Evolutionary conservation across 1,140 invertebrate genomes (phyloP).

Genomic region (Nasonia longicornis): DNA sequence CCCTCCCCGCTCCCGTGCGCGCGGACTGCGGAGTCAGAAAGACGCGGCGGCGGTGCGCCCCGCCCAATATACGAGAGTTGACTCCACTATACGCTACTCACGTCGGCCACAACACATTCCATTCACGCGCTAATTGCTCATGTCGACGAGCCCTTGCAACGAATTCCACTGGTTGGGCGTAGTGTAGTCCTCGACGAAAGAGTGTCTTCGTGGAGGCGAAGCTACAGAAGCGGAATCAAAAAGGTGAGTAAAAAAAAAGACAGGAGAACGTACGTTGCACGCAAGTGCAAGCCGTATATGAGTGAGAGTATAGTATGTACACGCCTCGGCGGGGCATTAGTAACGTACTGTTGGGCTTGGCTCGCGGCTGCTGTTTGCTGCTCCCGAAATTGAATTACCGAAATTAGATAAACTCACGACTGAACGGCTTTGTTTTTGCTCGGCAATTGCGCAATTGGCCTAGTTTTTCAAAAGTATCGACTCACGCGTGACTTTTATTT

Average conservation of each 20-base stretch:
- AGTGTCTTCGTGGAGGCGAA: background rate
- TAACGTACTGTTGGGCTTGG: conserved; percentile 14
- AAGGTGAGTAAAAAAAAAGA: background rate
- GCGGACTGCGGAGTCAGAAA: background rate
- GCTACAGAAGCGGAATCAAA: background rate
- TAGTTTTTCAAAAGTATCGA: background rate
- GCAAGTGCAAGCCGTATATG: background rate
- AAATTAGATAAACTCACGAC: conserved; percentile 16
- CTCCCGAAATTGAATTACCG: conserved; percentile 20
- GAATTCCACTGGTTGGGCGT: background rate
- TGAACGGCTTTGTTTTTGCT: background rate
- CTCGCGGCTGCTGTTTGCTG: background rate
- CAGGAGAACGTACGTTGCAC: background rate
- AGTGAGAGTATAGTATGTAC: background rate
- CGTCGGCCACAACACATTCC: conserved; percentile 30
- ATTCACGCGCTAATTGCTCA: conserved; percentile 20
- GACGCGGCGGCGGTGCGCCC: conserved; percentile 51
- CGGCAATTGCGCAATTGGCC: background rate
- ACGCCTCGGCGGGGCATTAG: background rate
- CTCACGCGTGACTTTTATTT: background rate
- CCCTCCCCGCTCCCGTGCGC: conserved; percentile 51
- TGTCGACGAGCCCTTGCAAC: background rate
- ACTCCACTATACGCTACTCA: background rate
- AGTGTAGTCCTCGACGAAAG: background rate
- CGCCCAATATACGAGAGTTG: conserved; percentile 56